These are phyloP conservation scores for Trilocha varians DNA, from an alignment of 2,888 invertebrate genomes.

Conservation along the genomic window DNA sequence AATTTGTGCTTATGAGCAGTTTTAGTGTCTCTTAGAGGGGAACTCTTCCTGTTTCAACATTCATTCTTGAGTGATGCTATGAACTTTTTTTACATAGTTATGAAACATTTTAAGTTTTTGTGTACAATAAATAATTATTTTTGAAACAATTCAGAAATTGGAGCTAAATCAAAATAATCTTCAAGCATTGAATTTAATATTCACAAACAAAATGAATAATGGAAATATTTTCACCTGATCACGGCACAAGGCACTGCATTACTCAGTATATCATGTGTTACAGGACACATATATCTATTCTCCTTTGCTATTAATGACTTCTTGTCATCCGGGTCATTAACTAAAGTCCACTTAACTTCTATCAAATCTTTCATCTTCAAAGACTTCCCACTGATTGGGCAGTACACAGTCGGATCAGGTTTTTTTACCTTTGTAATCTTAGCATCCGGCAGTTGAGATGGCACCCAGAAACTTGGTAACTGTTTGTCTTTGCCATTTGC, in stretches of 20 bases:
- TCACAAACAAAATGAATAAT: too few relatives aligned
- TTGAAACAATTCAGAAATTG: too few relatives aligned
- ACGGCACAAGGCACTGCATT: conserved; percentile 97
- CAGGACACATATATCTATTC: conserved; percentile 97
- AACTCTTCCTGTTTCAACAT: too few relatives aligned
- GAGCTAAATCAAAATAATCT: too few relatives aligned
- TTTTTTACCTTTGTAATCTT: conserved; percentile 73
- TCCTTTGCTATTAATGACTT: conserved; percentile 90
- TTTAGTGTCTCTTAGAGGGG: too few relatives aligned
- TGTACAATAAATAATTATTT: too few relatives aligned
- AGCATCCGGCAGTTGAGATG: conserved; percentile 92
- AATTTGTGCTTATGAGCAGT: too few relatives aligned
- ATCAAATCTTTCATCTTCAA: conserved; percentile 94
- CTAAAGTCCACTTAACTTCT: conserved; percentile 91
- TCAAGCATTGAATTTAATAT: too few relatives aligned
- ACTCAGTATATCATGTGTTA: conserved; percentile 95
- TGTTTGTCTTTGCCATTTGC: conserved; percentile 82
- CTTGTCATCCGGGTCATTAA: conserved; percentile 90
- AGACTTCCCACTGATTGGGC: conserved; percentile 76
- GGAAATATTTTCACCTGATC: conserved; percentile 71
- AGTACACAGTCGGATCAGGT: conserved; percentile 55
- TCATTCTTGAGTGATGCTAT: too few relatives aligned
- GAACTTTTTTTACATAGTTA: too few relatives aligned
- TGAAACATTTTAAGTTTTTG: too few relatives aligned
- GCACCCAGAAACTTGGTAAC: conserved; percentile 97